Conservation (phyloP, 2,888 invertebrate species). For the Temnothorax ravouxi region DNA sequence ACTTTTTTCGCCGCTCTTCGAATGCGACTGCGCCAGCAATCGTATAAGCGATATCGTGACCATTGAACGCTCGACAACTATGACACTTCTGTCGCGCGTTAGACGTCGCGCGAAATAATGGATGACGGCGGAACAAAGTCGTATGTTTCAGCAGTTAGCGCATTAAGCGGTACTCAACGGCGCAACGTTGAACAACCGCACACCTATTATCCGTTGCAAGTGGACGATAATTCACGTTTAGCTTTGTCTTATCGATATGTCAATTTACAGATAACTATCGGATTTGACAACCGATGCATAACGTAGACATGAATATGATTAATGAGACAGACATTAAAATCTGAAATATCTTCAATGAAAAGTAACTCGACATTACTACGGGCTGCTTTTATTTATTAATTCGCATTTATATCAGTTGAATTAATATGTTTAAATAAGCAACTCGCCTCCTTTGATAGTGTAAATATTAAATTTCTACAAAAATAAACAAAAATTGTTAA, state of each 20-base stretch:
- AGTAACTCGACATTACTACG: neutral
- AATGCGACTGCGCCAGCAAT: neutral
- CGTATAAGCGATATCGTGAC: conserved; percentile 17
- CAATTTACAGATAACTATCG: neutral
- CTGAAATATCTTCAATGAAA: too few species aligned
- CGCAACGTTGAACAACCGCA: neutral
- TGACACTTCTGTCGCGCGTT: conserved; percentile 10
- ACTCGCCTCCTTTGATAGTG: neutral
- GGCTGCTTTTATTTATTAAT: neutral
- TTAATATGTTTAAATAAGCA: neutral
- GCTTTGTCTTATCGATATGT: neutral
- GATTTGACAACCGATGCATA: neutral
- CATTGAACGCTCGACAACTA: conserved; percentile 2
- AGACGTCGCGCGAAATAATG: conserved; percentile 14
- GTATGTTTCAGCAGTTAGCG: conserved; percentile 27
- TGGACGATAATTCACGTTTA: neutral
- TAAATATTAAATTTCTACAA: neutral
- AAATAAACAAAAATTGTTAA: neutral
- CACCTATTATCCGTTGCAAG: neutral
- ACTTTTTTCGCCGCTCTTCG: conserved; percentile 15
- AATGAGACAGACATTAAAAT: neutral
- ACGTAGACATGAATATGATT: neutral
- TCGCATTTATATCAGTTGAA: neutral
- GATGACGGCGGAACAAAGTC: neutral
- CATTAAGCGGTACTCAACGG: conserved; percentile 31